Evolutionary conservation across 2,113 vertebrate genomes (phyloP).

Genomic region (Forbesichthys agassizii): DNA sequence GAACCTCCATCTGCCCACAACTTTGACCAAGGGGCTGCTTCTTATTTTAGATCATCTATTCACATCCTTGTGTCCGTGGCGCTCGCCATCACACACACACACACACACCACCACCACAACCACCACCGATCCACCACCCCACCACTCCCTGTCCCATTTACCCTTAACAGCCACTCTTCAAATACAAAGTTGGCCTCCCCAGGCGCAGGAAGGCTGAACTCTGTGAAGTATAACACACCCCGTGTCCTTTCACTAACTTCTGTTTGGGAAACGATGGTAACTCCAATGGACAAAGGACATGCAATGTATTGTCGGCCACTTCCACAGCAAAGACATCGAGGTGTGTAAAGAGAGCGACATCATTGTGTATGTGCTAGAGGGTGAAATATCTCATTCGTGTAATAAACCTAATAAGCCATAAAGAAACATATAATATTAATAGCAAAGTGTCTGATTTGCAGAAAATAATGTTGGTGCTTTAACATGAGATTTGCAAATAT

Average conservation of each 20-base stretch:
- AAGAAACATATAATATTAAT: conserved; percentile 34
- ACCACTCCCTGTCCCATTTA: conserved; percentile 59
- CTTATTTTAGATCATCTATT: conserved; percentile 81
- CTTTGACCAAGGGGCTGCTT: conserved; percentile 79
- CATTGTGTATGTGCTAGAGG: conserved; percentile 41
- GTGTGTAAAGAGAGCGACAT: conserved; percentile 45
- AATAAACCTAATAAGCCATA: conserved; percentile 40
- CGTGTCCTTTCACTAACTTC: conserved; percentile 74
- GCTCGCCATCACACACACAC: conserved; percentile 46
- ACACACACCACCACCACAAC: conserved; percentile 60
- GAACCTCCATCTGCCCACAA: conserved; percentile 81
- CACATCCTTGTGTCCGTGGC: conserved; percentile 58
- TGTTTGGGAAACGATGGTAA: conserved; percentile 73
- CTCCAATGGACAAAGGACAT: conserved; percentile 62
- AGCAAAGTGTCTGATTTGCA: conserved; percentile 21
- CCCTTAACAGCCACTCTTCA: conserved; percentile 58
- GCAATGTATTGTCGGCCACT: conserved; percentile 50
- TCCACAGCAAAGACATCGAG: conserved; percentile 63
- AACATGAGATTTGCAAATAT: not conserved
- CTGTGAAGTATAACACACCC: conserved; percentile 72
- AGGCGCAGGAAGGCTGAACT: conserved; percentile 64
- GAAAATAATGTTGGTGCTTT: not conserved
- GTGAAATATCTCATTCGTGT: conserved; percentile 48
- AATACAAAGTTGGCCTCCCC: conserved; percentile 70
- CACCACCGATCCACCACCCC: conserved; percentile 71